Evolutionary conservation across 1,140 invertebrate genomes (phyloP).

Genomic region (Meloidogyne hapla): DNA sequence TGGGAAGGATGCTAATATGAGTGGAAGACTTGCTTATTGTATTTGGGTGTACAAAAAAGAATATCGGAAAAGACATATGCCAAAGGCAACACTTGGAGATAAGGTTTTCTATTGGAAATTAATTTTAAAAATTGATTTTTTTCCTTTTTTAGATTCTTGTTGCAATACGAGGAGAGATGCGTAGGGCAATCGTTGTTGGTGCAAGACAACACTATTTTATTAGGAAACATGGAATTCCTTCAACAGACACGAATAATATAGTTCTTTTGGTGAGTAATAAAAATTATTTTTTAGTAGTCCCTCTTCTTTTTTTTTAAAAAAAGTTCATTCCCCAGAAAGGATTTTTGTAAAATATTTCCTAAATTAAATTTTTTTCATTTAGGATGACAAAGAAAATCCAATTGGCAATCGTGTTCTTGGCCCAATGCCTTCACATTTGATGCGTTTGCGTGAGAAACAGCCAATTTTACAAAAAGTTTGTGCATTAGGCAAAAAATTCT

Average conservation of each 20-base stretch:
- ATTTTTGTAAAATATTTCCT: too few relatives aligned
- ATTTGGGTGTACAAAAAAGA: constrained; percentile 68
- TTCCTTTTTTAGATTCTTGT: constrained; percentile 74
- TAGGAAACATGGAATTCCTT: constrained; percentile 79
- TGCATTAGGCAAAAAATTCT: constrained; percentile 86
- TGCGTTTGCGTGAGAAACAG: constrained; percentile 73
- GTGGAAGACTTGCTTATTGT: constrained; percentile 79
- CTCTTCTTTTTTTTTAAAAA: background rate
- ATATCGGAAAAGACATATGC: constrained; percentile 52
- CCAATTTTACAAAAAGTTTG: constrained; percentile 90
- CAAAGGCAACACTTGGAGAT: constrained; percentile 82
- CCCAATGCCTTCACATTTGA: constrained; percentile 86
- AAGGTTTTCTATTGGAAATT: constrained; percentile 68
- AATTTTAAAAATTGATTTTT: background rate
- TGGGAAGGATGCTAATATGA: constrained; percentile 85
- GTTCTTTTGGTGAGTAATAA: constrained; percentile 74
- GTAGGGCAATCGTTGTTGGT: constrained; percentile 90
- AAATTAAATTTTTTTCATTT: constrained; percentile 24
- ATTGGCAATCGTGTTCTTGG: constrained; percentile 88
- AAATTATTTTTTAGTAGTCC: background rate
- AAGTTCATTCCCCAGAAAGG: background rate
- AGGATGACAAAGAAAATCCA: constrained; percentile 85
- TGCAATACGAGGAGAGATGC: constrained; percentile 94
- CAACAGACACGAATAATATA: constrained; percentile 93
- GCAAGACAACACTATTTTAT: constrained; percentile 73